Conservation (phyloP, 2,113 vertebrate species). For the Irena cyanogastra region DNA sequence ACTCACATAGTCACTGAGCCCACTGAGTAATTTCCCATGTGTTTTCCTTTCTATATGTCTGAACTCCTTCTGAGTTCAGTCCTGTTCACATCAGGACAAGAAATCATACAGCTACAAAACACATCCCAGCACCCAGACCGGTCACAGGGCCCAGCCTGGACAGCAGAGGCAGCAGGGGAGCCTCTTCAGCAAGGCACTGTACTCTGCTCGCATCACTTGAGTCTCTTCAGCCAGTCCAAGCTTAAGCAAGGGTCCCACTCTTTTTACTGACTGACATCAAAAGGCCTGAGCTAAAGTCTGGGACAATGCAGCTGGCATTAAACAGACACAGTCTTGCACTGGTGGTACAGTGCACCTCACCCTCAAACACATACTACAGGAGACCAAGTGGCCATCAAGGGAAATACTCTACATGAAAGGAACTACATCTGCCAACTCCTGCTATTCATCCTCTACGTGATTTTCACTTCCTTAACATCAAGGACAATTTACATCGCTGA, state of each 20-base stretch:
- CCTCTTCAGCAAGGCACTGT: not conserved
- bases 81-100: fast-evolving
- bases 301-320: not conserved
- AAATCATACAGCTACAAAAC: not conserved
- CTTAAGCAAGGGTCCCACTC: not conserved
- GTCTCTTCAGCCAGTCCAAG: not conserved
- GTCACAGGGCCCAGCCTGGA: not conserved
- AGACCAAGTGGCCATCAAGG: not conserved
- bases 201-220: not conserved
- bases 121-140: fast-evolving
- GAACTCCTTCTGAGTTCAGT: not conserved
- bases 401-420: not conserved
- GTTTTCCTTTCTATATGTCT: not conserved
- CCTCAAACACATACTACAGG: not conserved
- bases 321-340: not conserved
- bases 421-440: not conserved
- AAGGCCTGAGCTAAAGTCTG: not conserved
- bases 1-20: not conserved
- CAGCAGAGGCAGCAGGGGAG: not conserved
- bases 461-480: not conserved
- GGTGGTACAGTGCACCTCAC: not conserved
- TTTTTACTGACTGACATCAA: not conserved
- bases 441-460: not conserved
- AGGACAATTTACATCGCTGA: not conserved
- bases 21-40: not conserved